Evolutionary conservation across 2,113 vertebrate species (phyloP), one percentile per base, ranked within the genome.

Genomic region (Cacatua alba): DNA sequence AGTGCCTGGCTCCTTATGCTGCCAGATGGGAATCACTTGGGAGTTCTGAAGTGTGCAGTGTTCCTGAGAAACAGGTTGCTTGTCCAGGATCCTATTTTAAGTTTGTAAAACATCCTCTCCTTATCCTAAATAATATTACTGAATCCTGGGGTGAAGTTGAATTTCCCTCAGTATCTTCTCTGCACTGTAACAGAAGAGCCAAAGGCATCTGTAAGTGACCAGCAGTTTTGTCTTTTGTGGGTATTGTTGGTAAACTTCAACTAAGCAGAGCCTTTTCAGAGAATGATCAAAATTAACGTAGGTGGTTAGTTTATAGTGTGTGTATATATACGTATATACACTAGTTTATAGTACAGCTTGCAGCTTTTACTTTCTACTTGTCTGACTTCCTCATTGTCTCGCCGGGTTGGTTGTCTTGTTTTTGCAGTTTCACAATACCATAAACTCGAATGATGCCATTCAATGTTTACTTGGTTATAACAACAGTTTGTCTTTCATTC

Each of bases 401-500:
- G 31, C 41, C 2, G 3, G 8, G 41, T 92, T 51, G 31, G 17
- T 49, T 59, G 75, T 48, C 59, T 72, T 53, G 63, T 83, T 64
- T 87, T 64, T 82, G 72, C 41, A 26, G 60, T 90, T 89, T 72
- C 43, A 72, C 82, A 86, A 25, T 37, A 52, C 39, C 77, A 5
- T 79, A 55, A 74, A 31, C 39, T 43, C n/a, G 43, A 76, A 33
- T 63, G 65, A 72, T 52, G 24, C 52, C 10, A 52, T 76, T 76
- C 29, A 49, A 0, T 28, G 67, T 91, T 94, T 75, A 49, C 69
- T 90, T 94, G 68, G n/a, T 86, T 93, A 19, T 57, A 79, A 51
- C 43, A 94, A 60, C 39, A 70, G n/a, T 92, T 88, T 91, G 51
- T 87, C 68, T 92, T 95, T 67, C 51, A 26, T 91, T 83, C 46